Evolutionary conservation across 2,888 invertebrate genomes (phyloP).

Genomic region (Ormyrus rosae): DNA sequence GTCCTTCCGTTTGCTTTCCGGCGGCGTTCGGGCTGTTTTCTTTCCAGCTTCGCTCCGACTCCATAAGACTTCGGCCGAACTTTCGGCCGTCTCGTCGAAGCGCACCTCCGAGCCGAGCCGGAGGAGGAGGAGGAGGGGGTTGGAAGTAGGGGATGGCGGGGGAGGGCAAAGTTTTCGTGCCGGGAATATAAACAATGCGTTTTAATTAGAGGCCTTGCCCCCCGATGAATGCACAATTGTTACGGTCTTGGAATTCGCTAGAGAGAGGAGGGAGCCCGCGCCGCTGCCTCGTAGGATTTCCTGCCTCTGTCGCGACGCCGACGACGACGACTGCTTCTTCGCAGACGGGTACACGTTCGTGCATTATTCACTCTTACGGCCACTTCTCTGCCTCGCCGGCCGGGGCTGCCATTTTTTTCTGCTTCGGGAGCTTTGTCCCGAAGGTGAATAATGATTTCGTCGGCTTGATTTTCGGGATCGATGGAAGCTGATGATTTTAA

Average conservation of each 20-base stretch:
- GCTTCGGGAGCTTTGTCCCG: no score
- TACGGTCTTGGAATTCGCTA: constrained; percentile 43
- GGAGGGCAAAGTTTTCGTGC: constrained; percentile 61
- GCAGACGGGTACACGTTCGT: not conserved
- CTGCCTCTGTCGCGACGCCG: not conserved
- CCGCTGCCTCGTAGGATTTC: constrained; percentile 39
- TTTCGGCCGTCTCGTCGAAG: not conserved
- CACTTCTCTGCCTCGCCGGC: no score
- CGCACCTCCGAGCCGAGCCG: not conserved
- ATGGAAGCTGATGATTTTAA: no score
- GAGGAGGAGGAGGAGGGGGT: constrained; percentile 8
- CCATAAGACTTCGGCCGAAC: no score
- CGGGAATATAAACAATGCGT: constrained; percentile 74
- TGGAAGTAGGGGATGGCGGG: not conserved
- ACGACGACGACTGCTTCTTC: not conserved
- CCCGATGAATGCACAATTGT: constrained; percentile 66
- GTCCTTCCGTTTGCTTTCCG: constrained; percentile 36
- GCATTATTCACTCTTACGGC: not conserved
- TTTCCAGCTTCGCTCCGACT: not conserved
- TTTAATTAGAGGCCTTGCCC: constrained; percentile 71
- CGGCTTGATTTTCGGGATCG: no score
- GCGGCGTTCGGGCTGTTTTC: constrained; percentile 19
- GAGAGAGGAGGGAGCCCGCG: constrained; percentile 21
- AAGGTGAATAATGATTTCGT: no score
- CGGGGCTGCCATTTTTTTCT: no score